Evolutionary conservation across 1,140 invertebrate species (phyloP).

Genomic region (Hycleus cichorii): DNA sequence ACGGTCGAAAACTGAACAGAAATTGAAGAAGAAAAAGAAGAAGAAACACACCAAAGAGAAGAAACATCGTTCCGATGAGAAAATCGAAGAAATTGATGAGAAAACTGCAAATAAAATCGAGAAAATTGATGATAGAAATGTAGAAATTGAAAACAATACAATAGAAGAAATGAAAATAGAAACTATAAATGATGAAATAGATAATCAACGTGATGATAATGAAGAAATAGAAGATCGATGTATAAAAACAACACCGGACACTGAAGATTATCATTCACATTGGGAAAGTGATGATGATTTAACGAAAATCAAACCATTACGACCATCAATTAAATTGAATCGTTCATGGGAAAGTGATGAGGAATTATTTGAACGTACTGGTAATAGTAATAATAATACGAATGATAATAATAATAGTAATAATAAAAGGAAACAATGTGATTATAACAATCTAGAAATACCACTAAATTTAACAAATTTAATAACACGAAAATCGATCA

Average conservation of each 20-base stretch:
- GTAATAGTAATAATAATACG: constrained; percentile 1
- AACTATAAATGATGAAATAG: not conserved
- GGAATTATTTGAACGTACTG: constrained; percentile 17
- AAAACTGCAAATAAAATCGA: not conserved
- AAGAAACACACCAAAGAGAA: constrained; percentile 3
- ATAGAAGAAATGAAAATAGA: not conserved
- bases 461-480: constrained; percentile 33
- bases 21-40: constrained; percentile 20
- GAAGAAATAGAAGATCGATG: not conserved
- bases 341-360: constrained; percentile 36
- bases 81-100: constrained; percentile 1
- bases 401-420: not conserved
- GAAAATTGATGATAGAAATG: not conserved
- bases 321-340: constrained; percentile 12
- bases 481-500: not conserved
- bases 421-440: not conserved
- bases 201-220: not conserved
- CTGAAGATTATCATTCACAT: constrained; percentile 33
- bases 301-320: not conserved
- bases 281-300: constrained; percentile 24
- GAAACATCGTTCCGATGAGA: not conserved
- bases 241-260: constrained; percentile 26
- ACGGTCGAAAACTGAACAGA: constrained; percentile 6
- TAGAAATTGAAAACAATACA: constrained; percentile 1
- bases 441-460: constrained; percentile 26